Percentiles rank a stretch among this genome's conserved stretches.
Evolutionary conservation across 1,140 invertebrate species (phyloP).

Genomic region (Macrobrachium nipponense): DNA sequence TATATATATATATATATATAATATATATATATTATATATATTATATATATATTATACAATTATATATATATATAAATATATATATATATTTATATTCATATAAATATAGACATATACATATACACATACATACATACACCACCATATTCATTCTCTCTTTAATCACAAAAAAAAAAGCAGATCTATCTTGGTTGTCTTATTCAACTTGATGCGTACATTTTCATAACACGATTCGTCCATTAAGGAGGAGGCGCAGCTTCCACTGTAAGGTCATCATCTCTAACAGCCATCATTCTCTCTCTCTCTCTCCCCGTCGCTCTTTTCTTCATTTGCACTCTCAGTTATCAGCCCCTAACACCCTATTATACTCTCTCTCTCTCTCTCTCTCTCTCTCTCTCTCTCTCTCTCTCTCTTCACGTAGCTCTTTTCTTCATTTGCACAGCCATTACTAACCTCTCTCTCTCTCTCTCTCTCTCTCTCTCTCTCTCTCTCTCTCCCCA

Average conservation of each 20-base stretch:
- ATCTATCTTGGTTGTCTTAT: too few species aligned
- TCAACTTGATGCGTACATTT: too few species aligned
- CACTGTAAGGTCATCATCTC: too few species aligned
- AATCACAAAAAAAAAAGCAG: neutral
- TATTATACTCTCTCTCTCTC: neutral
- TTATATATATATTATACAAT: too few species aligned
- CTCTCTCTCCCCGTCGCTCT: neutral
- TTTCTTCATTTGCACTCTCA: neutral
- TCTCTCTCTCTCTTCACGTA: neutral
- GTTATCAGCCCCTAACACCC: neutral
- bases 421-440: neutral
- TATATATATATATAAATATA: too few species aligned
- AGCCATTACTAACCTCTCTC: neutral
- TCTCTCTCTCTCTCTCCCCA: constrained; percentile 4
- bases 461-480: constrained; percentile 5
- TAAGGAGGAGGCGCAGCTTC: too few species aligned
- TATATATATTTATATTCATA: too few species aligned
- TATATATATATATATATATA: too few species aligned
- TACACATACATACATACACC: neutral
- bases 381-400: neutral
- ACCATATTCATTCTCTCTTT: neutral
- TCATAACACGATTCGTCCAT: too few species aligned
- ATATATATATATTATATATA: too few species aligned
- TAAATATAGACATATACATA: too few species aligned
- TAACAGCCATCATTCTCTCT: neutral